phyloP scores from a whole-genome alignment of 2,113 vertebrate genomes.

The Gallinago undulata region DNA sequence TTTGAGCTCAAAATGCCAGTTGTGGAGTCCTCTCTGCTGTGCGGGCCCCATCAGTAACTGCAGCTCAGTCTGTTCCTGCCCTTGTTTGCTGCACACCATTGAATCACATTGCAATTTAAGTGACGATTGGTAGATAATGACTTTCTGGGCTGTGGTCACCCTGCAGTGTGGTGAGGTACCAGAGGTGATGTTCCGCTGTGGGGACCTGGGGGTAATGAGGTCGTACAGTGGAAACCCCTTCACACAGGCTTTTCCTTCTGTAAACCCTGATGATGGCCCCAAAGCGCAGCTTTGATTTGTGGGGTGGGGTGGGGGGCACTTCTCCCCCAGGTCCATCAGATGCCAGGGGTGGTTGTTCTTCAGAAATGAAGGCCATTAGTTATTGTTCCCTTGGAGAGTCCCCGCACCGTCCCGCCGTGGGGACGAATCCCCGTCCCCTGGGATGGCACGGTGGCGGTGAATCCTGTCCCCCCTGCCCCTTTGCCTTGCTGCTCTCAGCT shows the following conservation, averaged over 20 bases:
- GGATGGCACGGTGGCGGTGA: accelerated
- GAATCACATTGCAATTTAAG: background rate
- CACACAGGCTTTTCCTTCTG: background rate
- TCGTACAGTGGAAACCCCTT: background rate
- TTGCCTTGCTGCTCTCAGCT: too few species aligned
- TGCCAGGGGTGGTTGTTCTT: background rate
- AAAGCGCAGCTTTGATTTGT: background rate
- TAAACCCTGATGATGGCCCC: background rate
- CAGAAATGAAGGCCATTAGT: accelerated
- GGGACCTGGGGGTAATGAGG: background rate
- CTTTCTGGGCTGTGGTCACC: background rate
- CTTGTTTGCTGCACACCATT: background rate
- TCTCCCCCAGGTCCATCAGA: background rate
- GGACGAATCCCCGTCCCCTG: background rate
- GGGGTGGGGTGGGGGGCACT: too few species aligned
- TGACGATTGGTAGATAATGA: background rate
- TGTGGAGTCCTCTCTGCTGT: background rate
- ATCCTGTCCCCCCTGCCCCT: background rate
- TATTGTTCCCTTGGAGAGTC: background rate
- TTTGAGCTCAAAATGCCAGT: background rate
- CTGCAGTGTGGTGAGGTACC: background rate
- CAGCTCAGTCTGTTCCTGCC: too few species aligned
- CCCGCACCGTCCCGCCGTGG: accelerated
- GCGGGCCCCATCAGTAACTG: too few species aligned
- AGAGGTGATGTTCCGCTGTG: background rate